Evolutionary conservation across 1,140 invertebrate genomes (phyloP).

Genomic region (Pseudomyrmex gracilis): DNA sequence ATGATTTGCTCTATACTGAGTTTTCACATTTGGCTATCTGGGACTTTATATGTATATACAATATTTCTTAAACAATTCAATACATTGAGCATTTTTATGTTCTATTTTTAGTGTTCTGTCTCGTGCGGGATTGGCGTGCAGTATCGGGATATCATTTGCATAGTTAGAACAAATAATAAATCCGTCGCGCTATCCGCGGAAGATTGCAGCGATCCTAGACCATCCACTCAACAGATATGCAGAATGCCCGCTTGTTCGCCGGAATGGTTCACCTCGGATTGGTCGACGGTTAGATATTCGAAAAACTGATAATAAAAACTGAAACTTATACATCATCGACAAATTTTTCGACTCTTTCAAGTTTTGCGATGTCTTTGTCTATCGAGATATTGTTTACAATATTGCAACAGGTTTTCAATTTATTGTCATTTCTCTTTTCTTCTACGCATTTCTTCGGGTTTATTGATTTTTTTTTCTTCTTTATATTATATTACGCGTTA

Average conservation of each 20-base stretch:
- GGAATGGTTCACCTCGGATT: conserved; percentile 88
- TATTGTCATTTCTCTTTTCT: no score
- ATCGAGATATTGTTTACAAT: no score
- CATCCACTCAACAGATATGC: conserved; percentile 83
- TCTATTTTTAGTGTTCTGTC: conserved; percentile 87
- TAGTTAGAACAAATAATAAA: conserved; percentile 80
- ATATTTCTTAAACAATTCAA: background rate
- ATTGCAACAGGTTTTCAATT: no score
- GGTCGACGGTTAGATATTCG: conserved; percentile 86
- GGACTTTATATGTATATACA: background rate
- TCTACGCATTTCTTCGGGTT: background rate
- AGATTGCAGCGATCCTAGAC: conserved; percentile 83
- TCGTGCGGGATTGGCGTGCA: conserved; percentile 88
- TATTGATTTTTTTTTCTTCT: background rate
- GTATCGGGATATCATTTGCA: conserved; percentile 87
- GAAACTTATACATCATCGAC: no score
- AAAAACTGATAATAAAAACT: background rate
- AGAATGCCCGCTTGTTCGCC: conserved; percentile 86
- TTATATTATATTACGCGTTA: background rate
- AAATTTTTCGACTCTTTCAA: no score
- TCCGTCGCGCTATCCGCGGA: conserved; percentile 81
- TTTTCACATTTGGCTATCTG: no score
- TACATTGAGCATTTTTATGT: conserved; percentile 70
- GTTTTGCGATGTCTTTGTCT: no score
- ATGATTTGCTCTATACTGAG: no score